Percentiles rank a stretch among this genome's conserved stretches.
Evolutionary conservation across 2,888 invertebrate genomes (phyloP).

Genomic region (Cerastis leucographa): DNA sequence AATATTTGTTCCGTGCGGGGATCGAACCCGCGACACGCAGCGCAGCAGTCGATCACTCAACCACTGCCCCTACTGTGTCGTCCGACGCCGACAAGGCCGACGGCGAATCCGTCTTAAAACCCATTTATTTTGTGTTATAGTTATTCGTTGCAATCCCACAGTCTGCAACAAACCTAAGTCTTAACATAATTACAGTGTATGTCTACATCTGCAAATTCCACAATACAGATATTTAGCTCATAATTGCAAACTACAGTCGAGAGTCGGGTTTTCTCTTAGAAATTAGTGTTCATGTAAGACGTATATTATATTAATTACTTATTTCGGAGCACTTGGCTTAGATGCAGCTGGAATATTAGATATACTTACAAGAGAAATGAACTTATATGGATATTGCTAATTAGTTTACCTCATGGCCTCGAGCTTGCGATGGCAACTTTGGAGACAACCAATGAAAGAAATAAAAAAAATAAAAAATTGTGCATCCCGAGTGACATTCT

Average conservation of each 20-base stretch:
- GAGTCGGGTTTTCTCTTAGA: conserved; percentile 3
- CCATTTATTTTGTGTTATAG: too few species aligned
- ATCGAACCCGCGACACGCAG: too few species aligned
- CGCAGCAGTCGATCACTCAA: too few species aligned
- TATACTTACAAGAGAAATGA: conserved; percentile 1
- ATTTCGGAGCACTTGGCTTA: neutral
- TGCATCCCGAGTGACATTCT: neutral
- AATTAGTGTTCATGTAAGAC: conserved; percentile 25
- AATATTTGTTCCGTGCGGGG: too few species aligned
- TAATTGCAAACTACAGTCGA: conserved; percentile 19
- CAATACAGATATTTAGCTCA: conserved; percentile 14
- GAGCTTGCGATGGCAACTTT: neutral
- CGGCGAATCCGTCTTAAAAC: too few species aligned
- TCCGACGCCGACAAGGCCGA: too few species aligned
- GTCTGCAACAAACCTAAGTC: neutral
- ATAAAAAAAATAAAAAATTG: too few species aligned
- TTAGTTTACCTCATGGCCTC: conserved; percentile 6
- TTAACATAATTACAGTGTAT: conserved; percentile 30
- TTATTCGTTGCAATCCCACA: neutral
- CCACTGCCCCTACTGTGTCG: too few species aligned
- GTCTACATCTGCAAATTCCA: neutral
- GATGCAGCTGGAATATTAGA: conserved; percentile 17
- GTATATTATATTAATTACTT: conserved; percentile 19
- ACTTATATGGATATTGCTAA: conserved; percentile 11
- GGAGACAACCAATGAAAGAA: neutral